Conservation (phyloP, 2,797 vertebrate genomes). For the Aldrovandia affinis region DNA sequence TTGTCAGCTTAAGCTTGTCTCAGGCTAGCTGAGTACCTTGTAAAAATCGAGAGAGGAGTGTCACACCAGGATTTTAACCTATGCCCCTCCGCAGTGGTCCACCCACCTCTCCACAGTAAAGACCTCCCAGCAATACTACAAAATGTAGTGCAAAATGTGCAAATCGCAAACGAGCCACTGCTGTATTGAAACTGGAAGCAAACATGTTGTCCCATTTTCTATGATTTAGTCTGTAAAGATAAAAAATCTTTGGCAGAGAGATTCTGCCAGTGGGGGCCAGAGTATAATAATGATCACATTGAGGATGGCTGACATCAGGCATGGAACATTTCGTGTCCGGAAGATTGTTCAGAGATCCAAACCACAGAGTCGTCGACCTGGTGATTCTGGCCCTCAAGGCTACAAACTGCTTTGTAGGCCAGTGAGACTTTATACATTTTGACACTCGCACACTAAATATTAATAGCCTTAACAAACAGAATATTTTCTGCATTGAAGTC, state of each 20-base stretch:
- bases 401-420: not conserved
- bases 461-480: conserved; percentile 32
- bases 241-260: not conserved
- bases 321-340: not conserved
- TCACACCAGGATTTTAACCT: not conserved
- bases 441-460: conserved; percentile 17
- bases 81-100: not conserved
- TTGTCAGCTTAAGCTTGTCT: no score
- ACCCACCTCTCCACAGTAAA: not conserved
- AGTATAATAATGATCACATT: not conserved
- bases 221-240: not conserved
- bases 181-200: not conserved
- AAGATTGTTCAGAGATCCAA: not conserved
- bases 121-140: not conserved
- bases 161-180: not conserved
- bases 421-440: conserved; percentile 14
- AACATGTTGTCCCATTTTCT: not conserved
- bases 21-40: no score
- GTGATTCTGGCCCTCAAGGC: not conserved
- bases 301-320: not conserved
- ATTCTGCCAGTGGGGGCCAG: not conserved
- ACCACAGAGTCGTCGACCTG: not conserved
- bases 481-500: conserved; percentile 13
- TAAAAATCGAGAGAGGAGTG: not conserved
- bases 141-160: not conserved